Conservation (phyloP, 2,888 invertebrate species). For the Craniophora ligustri region DNA sequence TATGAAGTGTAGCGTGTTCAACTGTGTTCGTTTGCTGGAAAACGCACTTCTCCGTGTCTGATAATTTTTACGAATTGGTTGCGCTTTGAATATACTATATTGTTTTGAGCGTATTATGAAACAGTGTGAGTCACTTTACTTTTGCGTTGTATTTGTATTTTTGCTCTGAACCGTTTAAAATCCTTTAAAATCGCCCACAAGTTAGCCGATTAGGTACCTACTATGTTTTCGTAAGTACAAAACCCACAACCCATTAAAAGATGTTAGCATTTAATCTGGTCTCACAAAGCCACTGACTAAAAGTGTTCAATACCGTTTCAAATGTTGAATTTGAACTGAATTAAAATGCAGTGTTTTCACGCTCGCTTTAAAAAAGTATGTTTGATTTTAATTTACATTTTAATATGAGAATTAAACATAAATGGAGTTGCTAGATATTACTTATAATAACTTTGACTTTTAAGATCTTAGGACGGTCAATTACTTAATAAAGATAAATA, state of each 20-base stretch:
- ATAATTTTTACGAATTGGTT: too few species aligned
- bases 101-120: too few species aligned
- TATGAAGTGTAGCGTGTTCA: too few species aligned
- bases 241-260: slow-evolving; percentile 23
- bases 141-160: too few species aligned
- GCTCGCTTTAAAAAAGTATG: background rate
- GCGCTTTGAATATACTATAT: too few species aligned
- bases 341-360: slow-evolving; percentile 2
- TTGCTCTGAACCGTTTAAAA: background rate
- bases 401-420: background rate
- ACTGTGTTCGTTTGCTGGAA: too few species aligned
- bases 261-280: slow-evolving; percentile 62
- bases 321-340: slow-evolving; percentile 12
- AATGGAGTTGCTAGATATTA: too few species aligned
- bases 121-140: too few species aligned
- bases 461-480: too few species aligned
- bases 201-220: slow-evolving; percentile 13
- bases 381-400: background rate
- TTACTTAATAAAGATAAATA: too few species aligned
- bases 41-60: too few species aligned
- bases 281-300: slow-evolving; percentile 41
- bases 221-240: slow-evolving; percentile 36
- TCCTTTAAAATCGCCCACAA: background rate
- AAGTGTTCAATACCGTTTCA: slow-evolving; percentile 47
- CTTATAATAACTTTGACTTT: too few species aligned